These are phyloP conservation scores for Phocoena sinus DNA, from an alignment of 2,113 vertebrate species.

Conservation along the genomic window DNA sequence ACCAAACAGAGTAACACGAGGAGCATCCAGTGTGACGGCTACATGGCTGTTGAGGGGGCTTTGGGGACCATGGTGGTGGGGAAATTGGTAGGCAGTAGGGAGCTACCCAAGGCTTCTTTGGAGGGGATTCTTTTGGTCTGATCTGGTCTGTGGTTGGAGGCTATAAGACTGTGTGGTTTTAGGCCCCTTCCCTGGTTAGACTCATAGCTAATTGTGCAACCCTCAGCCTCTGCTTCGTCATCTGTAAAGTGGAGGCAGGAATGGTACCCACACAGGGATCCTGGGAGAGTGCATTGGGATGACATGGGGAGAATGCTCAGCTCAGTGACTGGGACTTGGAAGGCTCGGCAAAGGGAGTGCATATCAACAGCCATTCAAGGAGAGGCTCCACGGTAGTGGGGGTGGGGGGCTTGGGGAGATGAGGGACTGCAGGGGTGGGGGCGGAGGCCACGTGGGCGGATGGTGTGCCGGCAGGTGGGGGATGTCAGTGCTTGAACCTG, in stretches of 20 bases:
- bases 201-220: neutral
- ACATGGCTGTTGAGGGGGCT: accelerated
- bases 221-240: neutral
- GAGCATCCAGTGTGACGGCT: accelerated
- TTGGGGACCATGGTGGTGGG: neutral
- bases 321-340: neutral
- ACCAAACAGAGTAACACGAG: accelerated
- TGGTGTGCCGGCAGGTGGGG: neutral
- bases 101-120: neutral
- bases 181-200: neutral
- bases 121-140: neutral
- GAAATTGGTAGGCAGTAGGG: neutral
- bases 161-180: neutral
- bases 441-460: neutral
- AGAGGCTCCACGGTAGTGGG: neutral
- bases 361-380: neutral
- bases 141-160: neutral
- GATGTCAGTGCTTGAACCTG: neutral
- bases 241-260: neutral
- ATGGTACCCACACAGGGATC: accelerated
- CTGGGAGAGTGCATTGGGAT: neutral
- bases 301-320: neutral
- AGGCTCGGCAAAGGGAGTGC: neutral
- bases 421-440: neutral
- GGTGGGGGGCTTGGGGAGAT: too few relatives aligned